Conservation (phyloP, 2,797 vertebrate genomes). For the Rhabdophis nuchalis region DNA sequence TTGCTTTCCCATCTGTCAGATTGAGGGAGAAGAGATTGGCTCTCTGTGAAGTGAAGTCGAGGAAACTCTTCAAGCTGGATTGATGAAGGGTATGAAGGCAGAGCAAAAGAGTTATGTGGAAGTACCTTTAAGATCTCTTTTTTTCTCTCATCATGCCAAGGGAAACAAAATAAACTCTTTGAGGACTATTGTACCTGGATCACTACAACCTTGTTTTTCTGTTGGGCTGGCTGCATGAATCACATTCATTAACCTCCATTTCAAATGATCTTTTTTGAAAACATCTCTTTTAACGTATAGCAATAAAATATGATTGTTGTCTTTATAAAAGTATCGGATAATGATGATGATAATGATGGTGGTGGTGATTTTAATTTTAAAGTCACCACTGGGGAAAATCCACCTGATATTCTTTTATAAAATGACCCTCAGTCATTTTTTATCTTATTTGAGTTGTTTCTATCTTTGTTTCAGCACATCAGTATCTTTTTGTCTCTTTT, state of each 20-base stretch:
- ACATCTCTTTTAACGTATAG: not conserved
- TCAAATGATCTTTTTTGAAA: not conserved
- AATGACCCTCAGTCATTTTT: not conserved
- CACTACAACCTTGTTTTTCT: not conserved
- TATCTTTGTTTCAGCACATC: not conserved
- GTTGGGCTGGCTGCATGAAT: not conserved
- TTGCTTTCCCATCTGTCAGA: not conserved
- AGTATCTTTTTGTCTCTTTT: not conserved
- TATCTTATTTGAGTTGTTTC: not conserved
- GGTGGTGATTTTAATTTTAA: not conserved
- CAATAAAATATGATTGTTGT: not conserved
- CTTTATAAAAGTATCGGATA: constrained; percentile 1
- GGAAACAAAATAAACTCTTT: not conserved
- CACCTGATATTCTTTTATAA: not conserved
- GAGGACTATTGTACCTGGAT: not conserved
- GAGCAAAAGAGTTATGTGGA: not conserved
- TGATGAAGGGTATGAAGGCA: not conserved
- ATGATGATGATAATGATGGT: not conserved
- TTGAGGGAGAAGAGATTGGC: not conserved
- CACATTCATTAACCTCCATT: not conserved
- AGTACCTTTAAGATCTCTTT: not conserved
- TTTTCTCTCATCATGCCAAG: not conserved
- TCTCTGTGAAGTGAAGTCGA: not conserved
- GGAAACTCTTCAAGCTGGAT: not conserved
- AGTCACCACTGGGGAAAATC: not conserved